Conservation (phyloP, 2,113 vertebrate genomes). For the Fregetta grallaria region DNA sequence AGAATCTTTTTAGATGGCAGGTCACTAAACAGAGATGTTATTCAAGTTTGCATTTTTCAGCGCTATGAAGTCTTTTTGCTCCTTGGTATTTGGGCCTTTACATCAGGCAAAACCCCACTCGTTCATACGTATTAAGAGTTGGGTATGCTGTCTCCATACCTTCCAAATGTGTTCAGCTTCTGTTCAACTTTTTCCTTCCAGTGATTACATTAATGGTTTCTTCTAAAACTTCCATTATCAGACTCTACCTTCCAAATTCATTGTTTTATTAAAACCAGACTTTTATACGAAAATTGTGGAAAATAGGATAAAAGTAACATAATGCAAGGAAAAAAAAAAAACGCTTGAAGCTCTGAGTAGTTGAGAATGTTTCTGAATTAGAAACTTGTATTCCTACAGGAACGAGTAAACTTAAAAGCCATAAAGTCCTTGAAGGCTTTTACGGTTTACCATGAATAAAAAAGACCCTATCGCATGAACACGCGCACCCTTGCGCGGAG, state of each 20-base stretch:
- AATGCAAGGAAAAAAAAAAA: not conserved
- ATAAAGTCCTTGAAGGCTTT: not conserved
- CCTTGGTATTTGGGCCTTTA: not conserved
- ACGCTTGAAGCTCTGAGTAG: not conserved
- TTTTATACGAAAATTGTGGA: not conserved
- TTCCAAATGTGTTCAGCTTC: not conserved
- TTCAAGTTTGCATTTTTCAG: not conserved
- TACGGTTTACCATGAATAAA: not conserved
- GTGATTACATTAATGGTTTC: not conserved
- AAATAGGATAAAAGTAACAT: not conserved
- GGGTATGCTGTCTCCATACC: too few species aligned
- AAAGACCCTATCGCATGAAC: not conserved
- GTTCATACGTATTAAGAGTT: rapidly evolving
- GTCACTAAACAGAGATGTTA: not conserved
- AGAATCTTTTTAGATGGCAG: not conserved
- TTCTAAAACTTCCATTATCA: not conserved
- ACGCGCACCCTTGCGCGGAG: too few species aligned
- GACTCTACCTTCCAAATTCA: not conserved
- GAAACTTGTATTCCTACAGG: not conserved
- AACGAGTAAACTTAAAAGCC: not conserved
- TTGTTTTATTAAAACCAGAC: not conserved
- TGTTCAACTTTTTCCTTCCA: not conserved
- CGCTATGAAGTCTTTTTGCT: not conserved
- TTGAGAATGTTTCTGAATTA: not conserved
- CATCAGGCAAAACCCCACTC: not conserved